Conservation (phyloP, 1,140 invertebrate species). For the Leptinotarsa defecta region DNA sequence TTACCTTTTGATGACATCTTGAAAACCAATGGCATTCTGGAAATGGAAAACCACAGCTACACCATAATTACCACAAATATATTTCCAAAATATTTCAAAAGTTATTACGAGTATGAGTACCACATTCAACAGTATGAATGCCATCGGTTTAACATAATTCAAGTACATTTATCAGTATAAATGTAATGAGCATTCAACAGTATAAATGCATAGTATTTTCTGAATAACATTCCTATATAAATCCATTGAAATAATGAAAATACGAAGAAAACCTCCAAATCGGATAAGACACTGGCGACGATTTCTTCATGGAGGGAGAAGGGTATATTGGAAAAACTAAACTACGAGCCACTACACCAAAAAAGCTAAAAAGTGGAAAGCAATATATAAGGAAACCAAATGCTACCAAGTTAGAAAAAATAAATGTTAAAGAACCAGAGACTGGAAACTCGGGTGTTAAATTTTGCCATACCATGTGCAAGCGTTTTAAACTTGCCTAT, state of each 20-base stretch:
- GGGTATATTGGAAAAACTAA: conserved; percentile 37
- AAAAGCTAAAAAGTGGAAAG: conserved; percentile 35
- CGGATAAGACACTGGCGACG: background rate
- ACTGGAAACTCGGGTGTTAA: conserved; percentile 50
- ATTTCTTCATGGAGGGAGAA: conserved; percentile 44
- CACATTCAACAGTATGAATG: conserved; percentile 21
- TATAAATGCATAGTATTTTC: conserved; percentile 14
- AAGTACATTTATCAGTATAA: background rate
- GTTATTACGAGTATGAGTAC: background rate
- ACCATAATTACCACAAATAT: background rate
- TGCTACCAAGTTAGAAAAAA: conserved; percentile 38
- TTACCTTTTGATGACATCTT: conserved; percentile 44
- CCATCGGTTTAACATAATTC: background rate
- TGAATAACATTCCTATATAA: background rate
- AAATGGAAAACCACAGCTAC: background rate
- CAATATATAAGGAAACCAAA: conserved; percentile 36
- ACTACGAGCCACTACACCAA: conserved; percentile 34
- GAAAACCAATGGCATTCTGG: conserved; percentile 25
- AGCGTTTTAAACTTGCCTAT: conserved; percentile 41
- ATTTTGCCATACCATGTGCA: conserved; percentile 51
- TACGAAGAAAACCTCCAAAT: conserved; percentile 7
- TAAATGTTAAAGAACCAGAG: conserved; percentile 47
- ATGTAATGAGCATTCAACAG: conserved; percentile 12
- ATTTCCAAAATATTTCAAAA: background rate
- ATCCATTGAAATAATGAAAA: background rate